Evolutionary conservation across 2,888 invertebrate genomes (phyloP).

Genomic region (Lepidocyrtinus sp.): DNA sequence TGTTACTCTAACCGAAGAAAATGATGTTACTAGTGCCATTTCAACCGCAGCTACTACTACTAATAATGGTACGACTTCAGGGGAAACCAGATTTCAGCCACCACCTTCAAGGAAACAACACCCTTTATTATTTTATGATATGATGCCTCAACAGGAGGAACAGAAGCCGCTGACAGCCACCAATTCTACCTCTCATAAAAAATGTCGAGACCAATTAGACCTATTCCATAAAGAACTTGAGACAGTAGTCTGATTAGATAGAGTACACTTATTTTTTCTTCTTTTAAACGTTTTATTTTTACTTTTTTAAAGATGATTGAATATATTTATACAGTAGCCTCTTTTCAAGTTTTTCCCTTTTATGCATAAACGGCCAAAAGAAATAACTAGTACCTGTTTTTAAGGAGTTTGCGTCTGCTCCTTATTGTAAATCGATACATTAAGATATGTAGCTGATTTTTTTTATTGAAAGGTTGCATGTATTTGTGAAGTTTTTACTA

Average conservation of each 20-base stretch:
- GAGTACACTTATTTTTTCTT: not conserved
- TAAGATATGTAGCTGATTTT: not conserved
- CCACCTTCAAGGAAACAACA: slow-evolving; percentile 69
- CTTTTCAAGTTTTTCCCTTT: not conserved
- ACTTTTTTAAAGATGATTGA: slow-evolving; percentile 3
- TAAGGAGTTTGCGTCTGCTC: not conserved
- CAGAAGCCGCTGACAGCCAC: slow-evolving; percentile 54
- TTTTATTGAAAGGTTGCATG: slow-evolving; percentile 13
- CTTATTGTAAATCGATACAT: slow-evolving; percentile 7
- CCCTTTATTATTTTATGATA: slow-evolving; percentile 65
- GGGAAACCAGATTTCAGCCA: slow-evolving; percentile 62
- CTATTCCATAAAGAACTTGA: slow-evolving; percentile 62
- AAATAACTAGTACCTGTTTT: slow-evolving; percentile 5
- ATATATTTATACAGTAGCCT: slow-evolving; percentile 10
- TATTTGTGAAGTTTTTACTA: slow-evolving; percentile 3
- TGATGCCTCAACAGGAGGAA: slow-evolving; percentile 52
- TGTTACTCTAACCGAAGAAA: slow-evolving; percentile 8
- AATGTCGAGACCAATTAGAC: slow-evolving; percentile 63
- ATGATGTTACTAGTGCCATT: not conserved
- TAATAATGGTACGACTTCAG: slow-evolving; percentile 7
- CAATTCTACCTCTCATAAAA: slow-evolving; percentile 53
- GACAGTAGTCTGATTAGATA: slow-evolving; percentile 60
- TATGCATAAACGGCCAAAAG: not conserved
- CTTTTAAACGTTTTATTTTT: not conserved
- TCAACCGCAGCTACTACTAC: not conserved